These are phyloP conservation scores for Rhinopithecus roxellana DNA, from an alignment of 2,113 vertebrate species.

Conservation along the genomic window DNA sequence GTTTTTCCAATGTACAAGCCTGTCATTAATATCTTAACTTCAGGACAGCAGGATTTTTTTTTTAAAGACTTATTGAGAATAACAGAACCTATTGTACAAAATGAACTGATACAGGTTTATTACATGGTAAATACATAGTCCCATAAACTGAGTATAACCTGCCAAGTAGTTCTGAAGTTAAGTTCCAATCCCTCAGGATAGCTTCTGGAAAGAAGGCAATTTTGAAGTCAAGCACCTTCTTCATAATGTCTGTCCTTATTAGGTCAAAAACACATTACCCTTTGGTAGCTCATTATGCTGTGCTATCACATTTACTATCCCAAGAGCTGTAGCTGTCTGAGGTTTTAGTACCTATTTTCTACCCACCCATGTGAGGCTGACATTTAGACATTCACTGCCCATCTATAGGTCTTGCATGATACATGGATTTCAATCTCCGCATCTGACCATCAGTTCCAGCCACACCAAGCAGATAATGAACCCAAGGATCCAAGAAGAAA, in stretches of 20 bases:
- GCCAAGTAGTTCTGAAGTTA: neutral
- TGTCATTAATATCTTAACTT: neutral
- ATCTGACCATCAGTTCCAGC: neutral
- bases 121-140: neutral
- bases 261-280: neutral
- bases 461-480: neutral
- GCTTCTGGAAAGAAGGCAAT: neutral
- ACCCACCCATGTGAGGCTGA: fast-evolving
- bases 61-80: neutral
- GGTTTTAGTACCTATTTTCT: neutral
- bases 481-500: neutral
- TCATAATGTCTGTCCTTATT: neutral
- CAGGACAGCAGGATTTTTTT: neutral
- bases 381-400: neutral
- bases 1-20: neutral
- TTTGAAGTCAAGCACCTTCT: neutral
- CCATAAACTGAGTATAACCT: neutral
- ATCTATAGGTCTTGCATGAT: neutral
- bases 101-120: neutral
- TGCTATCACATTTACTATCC: neutral
- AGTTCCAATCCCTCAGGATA: neutral
- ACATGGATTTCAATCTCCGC: neutral
- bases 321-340: neutral
- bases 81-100: neutral
- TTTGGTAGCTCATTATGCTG: neutral